A percentile compares a stretch with the other conserved stretches of the same genome.
Evolutionary conservation across 2,888 invertebrate species (phyloP).

Genomic region (Drosophila anomelani): DNA sequence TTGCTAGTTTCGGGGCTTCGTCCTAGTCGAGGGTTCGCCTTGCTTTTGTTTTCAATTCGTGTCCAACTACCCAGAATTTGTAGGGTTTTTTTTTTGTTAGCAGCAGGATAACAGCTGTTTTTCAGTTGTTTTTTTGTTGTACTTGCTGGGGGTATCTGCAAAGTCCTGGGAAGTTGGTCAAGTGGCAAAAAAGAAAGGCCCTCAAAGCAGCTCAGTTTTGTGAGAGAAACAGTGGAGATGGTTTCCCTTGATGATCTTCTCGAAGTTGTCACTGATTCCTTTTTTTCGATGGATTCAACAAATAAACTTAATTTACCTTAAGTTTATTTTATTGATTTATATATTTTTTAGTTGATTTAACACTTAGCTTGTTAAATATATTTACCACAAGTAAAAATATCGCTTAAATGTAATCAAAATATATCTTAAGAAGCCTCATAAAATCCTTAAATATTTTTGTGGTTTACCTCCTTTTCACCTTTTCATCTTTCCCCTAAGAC

Average conservation of each 20-base stretch:
- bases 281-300: background rate
- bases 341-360: background rate
- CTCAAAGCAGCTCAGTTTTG: background rate
- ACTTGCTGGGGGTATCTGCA: background rate
- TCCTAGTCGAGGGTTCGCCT: conserved; percentile 10
- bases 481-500: background rate
- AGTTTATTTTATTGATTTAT: background rate
- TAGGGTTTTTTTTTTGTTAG: conserved; percentile 7
- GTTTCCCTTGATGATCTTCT: background rate
- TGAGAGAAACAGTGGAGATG: background rate
- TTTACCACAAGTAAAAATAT: too few species aligned
- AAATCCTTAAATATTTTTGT: background rate
- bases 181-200: background rate
- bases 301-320: background rate
- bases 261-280: background rate
- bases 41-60: conserved; percentile 31
- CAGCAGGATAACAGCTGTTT: conserved; percentile 29
- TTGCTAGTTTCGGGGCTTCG: conserved; percentile 8
- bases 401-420: background rate
- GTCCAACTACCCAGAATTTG: conserved; percentile 19
- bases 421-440: background rate
- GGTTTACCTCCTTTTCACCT: background rate
- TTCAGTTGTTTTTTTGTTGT: background rate
- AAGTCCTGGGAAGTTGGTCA: conserved; percentile 11
- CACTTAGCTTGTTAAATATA: too few species aligned